phyloP scores from a whole-genome alignment of 2,888 invertebrate genomes.

The Drosophila kanekoi region DNA sequence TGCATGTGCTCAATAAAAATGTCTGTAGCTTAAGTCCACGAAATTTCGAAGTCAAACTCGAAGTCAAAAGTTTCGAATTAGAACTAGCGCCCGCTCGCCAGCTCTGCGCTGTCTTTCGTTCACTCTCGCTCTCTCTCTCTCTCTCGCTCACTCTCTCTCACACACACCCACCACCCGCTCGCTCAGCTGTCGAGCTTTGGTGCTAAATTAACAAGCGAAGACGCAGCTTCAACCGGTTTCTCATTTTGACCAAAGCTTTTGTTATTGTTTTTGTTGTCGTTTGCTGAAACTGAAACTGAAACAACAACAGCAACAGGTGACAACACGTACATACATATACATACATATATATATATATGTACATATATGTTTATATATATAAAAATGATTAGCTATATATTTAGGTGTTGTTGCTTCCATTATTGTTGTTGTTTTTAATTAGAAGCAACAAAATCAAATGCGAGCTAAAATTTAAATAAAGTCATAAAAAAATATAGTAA shows the following conservation, averaged over 20 bases:
- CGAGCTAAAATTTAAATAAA: constrained; percentile 47
- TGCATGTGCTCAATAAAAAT: constrained; percentile 38
- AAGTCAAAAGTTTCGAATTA: constrained; percentile 30
- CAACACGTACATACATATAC: constrained; percentile 27
- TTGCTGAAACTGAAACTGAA: constrained; percentile 8
- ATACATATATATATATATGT: neutral
- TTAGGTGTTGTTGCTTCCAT: constrained; percentile 38
- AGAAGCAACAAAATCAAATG: constrained; percentile 51
- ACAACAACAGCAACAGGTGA: constrained; percentile 59
- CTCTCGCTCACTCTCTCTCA: constrained; percentile 3
- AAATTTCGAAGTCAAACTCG: constrained; percentile 31
- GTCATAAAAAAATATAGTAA: constrained; percentile 51
- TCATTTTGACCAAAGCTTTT: constrained; percentile 54
- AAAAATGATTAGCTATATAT: constrained; percentile 41
- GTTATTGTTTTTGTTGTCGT: constrained; percentile 29
- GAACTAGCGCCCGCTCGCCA: neutral
- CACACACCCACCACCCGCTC: constrained; percentile 9
- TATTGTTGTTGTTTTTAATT: constrained; percentile 49
- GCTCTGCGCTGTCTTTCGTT: no score
- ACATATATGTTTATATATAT: no score
- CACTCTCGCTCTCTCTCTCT: constrained; percentile 6
- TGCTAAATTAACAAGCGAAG: constrained; percentile 58
- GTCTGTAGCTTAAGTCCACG: constrained; percentile 5
- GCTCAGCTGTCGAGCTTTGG: constrained; percentile 12
- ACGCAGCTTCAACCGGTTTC: constrained; percentile 73